These are phyloP conservation scores for Ceratina australensis DNA, from an alignment of 1,140 invertebrate genomes.

Conservation along the genomic window DNA sequence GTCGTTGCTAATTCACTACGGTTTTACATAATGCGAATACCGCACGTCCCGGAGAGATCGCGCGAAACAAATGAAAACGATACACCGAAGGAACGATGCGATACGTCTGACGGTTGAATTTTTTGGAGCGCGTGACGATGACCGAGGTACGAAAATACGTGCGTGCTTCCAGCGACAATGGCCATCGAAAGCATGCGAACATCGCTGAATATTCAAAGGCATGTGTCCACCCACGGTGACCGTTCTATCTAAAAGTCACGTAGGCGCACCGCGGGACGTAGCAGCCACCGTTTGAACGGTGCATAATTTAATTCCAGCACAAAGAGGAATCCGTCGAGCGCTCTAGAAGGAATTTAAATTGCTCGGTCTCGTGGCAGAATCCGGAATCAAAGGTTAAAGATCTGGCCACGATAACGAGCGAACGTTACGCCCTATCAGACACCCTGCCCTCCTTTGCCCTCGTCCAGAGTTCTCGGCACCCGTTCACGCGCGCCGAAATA, in stretches of 20 bases:
- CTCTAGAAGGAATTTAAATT: slow-evolving; percentile 55
- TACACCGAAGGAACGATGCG: not conserved
- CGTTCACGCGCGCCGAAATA: slow-evolving; percentile 8
- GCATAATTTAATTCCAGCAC: slow-evolving; percentile 50
- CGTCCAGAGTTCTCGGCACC: no score
- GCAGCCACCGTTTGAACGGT: slow-evolving; percentile 33
- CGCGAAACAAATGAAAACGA: not conserved
- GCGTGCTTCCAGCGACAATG: not conserved
- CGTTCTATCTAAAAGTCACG: slow-evolving; percentile 48
- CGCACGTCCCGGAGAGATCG: not conserved
- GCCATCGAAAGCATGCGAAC: slow-evolving; percentile 8
- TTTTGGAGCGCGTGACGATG: no score
- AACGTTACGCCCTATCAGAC: slow-evolving; percentile 13
- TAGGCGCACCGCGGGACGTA: slow-evolving; percentile 26
- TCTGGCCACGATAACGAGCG: slow-evolving; percentile 5
- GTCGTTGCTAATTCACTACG: slow-evolving; percentile 16
- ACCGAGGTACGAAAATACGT: slow-evolving; percentile 9
- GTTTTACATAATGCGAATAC: slow-evolving; percentile 17
- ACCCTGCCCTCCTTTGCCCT: no score
- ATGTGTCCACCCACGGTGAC: slow-evolving; percentile 18
- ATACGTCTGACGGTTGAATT: not conserved
- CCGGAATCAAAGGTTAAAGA: slow-evolving; percentile 52
- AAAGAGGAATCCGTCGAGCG: slow-evolving; percentile 38
- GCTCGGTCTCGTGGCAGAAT: slow-evolving; percentile 42
- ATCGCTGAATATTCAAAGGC: slow-evolving; percentile 44